Conservation (phyloP, 2,797 vertebrate species). For the Sebastes nivosus region DNA sequence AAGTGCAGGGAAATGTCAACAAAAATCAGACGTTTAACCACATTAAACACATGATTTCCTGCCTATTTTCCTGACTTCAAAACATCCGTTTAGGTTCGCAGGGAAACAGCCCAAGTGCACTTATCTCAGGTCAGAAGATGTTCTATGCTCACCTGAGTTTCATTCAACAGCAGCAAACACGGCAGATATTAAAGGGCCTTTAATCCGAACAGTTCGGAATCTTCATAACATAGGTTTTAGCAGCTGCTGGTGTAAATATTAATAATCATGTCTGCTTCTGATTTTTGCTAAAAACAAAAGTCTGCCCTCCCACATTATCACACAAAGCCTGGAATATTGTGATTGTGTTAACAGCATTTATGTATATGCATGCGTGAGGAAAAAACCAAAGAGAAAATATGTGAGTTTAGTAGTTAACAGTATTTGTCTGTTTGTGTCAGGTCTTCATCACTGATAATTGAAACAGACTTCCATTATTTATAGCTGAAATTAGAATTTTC, state of each 20-base stretch:
- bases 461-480: conserved; percentile 19
- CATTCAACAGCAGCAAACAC: neutral
- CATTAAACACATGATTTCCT: conserved; percentile 9
- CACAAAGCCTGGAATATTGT: neutral
- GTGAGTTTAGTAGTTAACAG: neutral
- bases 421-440: conserved; percentile 6
- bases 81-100: neutral
- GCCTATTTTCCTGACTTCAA: neutral
- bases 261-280: neutral
- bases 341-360: neutral
- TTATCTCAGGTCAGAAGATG: neutral
- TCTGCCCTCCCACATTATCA: neutral
- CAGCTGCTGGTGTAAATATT: neutral
- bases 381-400: neutral
- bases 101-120: neutral
- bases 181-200: neutral
- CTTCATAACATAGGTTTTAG: neutral
- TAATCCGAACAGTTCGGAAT: neutral
- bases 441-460: conserved; percentile 62
- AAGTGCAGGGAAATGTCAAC: conserved; percentile 23
- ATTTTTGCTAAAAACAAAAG: neutral
- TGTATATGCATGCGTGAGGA: neutral
- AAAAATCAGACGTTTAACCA: neutral
- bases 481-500: conserved; percentile 3
- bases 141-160: neutral